Evolutionary conservation across 2,113 vertebrate species (phyloP).

Genomic region (Ctenodactylus gundi): DNA sequence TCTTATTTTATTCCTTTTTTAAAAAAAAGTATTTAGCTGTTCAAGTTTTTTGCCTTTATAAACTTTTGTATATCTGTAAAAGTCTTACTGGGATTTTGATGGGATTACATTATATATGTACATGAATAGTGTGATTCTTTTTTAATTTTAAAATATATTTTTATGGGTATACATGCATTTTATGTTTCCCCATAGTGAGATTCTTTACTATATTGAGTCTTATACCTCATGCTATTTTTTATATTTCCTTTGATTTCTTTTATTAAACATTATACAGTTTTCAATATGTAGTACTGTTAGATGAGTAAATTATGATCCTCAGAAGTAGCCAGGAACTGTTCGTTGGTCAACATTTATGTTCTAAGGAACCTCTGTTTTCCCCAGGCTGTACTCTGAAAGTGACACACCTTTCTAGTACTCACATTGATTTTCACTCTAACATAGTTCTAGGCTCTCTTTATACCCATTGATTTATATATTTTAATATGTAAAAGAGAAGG

Average conservation of each 20-base stretch:
- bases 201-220: not conserved
- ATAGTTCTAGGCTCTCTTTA: not conserved
- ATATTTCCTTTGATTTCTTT: not conserved
- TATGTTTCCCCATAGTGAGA: no score
- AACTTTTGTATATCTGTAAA: not conserved
- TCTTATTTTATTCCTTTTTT: not conserved
- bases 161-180: no score
- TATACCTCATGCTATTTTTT: not conserved
- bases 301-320: not conserved
- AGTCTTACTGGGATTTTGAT: not conserved
- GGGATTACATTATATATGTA: not conserved
- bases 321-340: not conserved
- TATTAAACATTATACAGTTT: not conserved
- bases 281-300: not conserved
- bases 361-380: not conserved
- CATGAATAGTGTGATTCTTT: not conserved
- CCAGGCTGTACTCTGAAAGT: not conserved
- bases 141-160: no score
- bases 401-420: not conserved
- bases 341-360: not conserved
- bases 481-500: not conserved
- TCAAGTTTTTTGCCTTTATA: conserved; percentile 26
- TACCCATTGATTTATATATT: not conserved
- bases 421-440: not conserved
- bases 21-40: not conserved